Base-by-base conservation (phyloP, 1,140 invertebrate species). In the Monomorium pharaonis region DNA sequence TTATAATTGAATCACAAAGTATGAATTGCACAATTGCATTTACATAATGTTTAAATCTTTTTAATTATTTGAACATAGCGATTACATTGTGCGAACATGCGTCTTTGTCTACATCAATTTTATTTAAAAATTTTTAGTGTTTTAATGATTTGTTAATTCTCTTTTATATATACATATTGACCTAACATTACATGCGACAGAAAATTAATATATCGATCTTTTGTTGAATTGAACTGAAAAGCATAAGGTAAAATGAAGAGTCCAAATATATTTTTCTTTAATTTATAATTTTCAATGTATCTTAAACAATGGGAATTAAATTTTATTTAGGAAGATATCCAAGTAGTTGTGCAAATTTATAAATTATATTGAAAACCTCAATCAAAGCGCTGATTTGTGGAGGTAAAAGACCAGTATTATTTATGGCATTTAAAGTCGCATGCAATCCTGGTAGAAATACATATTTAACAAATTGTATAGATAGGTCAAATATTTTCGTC, bases 321-420 rank as follows among this genome's bases (percentile, higher is more conserved):
- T 49, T n/a, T 54, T 16, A 54, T 37, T 21, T 42, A 3, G 9
- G 7, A 10, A 80, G 4, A 3, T 54, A 4, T 80, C 47, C 62
- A 0, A 9, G 0, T 0, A 78, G 0, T 42, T 37, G 10, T 24
- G 54, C 7, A 0, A 69, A 0, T 14, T 0, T 0, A 14, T 63
- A 78, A 12, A n/a, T 0, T 1, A 0, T 0, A 30, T 78, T n/a
- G 33, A 78, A 65, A 1, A 0, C 0, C 0, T 0, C 2, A 3
- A 78, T 18, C 3, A 54, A 1, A 0, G 0, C 5, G 2, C 0
- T 0, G 0, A 51, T 30, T 5, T 14, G 12, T 24, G 3, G 1
- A 2, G 77, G 77, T 30, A 81, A 70, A 0, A 27, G 0, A 3
- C 0, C 7, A 37, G 14, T 63, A 0, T 42, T 42, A 0, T 3